Evolutionary conservation across 2,797 vertebrate genomes (phyloP), one percentile per base, ranked within the genome.

Genomic region (Eospalax fontanierii): DNA sequence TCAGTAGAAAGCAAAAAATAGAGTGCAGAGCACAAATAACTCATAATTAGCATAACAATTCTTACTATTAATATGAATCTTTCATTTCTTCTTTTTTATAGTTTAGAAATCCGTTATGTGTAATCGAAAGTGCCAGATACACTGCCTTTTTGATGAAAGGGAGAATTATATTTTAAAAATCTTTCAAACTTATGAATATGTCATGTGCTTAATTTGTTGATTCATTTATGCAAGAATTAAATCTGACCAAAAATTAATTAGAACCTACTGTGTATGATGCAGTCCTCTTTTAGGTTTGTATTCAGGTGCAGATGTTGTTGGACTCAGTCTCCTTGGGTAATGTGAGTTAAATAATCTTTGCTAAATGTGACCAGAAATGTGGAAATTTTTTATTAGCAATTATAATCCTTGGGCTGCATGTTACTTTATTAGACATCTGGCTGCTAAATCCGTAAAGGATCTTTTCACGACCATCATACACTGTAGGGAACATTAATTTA

Each of bases 1-100:
- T 97, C 96, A 97, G 95, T 96, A 96, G 91, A 93, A 96, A 96
- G 95, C 94, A 94, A 97, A 96, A 97, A 96, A 97, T 96, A 97
- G n/a, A n/a, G 96, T 97, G 82, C 97, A 97, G 94, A 97, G 46
- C 92, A 97, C 91, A 97, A 96, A 97, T 95, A 96, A 94, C 96
- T 96, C 89, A 90, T 66, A 97, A 97, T 97, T 97, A 97, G 88
- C 96, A 97, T 97, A 93, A 97, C 93, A 95, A 96, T 97, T 93
- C 96, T 96, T 94, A 94, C 95, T 97, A 97, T 97, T 95, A 96
- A 96, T 97, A 97, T 94, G 76, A 96, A 92, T 95, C 94, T 94
- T 96, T 95, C 95, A 96, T 96, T 96, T 95, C 89, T 97, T 95
- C 63, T 86, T 85, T 93, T 95, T 75, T 57, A 80, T 93, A 83